Conservation (phyloP, 1,140 invertebrate species). For the Drosophila repletoides region DNA sequence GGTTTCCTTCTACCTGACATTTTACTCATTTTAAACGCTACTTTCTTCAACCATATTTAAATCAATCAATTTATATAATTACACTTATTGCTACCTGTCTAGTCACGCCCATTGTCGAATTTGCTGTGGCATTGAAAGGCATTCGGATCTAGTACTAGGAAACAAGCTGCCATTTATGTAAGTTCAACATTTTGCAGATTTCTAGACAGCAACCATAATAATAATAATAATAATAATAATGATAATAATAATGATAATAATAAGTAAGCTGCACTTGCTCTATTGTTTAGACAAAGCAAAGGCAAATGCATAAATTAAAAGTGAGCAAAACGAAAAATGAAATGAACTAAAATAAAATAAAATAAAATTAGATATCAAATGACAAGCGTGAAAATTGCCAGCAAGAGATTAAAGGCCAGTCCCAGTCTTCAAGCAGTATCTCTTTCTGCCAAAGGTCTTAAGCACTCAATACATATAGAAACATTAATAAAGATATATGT, state of each 20-base stretch:
- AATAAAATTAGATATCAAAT: slow-evolving; percentile 66
- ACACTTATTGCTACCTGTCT: not conserved
- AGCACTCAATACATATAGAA: not conserved
- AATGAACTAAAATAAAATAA: too few relatives aligned
- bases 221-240: too few relatives aligned
- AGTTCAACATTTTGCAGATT: slow-evolving; percentile 72
- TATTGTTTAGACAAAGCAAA: slow-evolving; percentile 36
- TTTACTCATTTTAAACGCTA: too few relatives aligned
- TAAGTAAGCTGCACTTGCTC: slow-evolving; percentile 19
- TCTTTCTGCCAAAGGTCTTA: slow-evolving; percentile 14
- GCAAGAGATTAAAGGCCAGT: slow-evolving; percentile 62
- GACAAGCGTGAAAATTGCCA: slow-evolving; percentile 69
- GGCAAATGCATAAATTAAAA: slow-evolving; percentile 66
- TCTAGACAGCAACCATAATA: slow-evolving; percentile 27
- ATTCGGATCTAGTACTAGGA: slow-evolving; percentile 2
- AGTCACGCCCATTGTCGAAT: slow-evolving; percentile 1
- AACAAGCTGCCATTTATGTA: slow-evolving; percentile 70
- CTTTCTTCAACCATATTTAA: too few relatives aligned
- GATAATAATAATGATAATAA: too few relatives aligned
- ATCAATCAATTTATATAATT: too few relatives aligned
- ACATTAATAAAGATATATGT: too few relatives aligned
- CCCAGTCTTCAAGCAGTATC: not conserved
- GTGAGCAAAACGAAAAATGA: too few relatives aligned
- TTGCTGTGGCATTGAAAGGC: slow-evolving; percentile 26
- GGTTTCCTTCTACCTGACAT: too few relatives aligned